Percentiles rank a stretch among this genome's conserved stretches.
Evolutionary conservation across 53 echinoderm and acorn worm genomes (phyloP).

Genomic region (Temnopleurus reevesii): DNA sequence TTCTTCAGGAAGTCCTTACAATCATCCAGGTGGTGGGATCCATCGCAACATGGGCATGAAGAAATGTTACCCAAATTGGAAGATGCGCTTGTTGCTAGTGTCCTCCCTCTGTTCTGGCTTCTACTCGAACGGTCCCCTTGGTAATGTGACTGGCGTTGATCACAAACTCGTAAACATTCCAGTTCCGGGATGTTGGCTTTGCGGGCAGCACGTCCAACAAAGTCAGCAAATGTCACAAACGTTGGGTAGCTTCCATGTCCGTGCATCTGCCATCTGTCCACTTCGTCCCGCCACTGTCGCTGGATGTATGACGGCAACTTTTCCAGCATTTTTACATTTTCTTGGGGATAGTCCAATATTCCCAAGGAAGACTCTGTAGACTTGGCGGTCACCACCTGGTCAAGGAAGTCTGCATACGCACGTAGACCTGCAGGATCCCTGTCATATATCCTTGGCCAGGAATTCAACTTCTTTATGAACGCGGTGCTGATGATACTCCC

Average conservation of each 20-base stretch:
- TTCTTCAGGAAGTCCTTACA: background rate
- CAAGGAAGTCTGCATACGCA: constrained; percentile 29
- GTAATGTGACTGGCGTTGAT: background rate
- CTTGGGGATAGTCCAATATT: constrained; percentile 50
- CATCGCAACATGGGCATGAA: constrained; percentile 20
- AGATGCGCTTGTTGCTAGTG: background rate
- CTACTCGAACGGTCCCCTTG: background rate
- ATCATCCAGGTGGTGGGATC: background rate
- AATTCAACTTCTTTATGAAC: constrained; percentile 42
- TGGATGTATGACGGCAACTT: constrained; percentile 54
- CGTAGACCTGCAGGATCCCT: constrained; percentile 53
- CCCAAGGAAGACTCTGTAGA: background rate
- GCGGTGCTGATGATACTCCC: constrained; percentile 45
- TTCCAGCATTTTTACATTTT: constrained; percentile 50
- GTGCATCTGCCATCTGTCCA: background rate
- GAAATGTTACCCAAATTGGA: background rate
- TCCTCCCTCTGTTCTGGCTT: background rate
- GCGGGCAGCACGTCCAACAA: constrained; percentile 38
- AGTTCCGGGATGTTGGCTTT: constrained; percentile 56
- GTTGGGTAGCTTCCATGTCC: constrained; percentile 35
- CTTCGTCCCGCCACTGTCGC: constrained; percentile 46
- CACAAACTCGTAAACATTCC: background rate
- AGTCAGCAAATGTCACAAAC: constrained; percentile 20
- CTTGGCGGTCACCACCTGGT: background rate
- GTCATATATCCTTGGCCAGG: constrained; percentile 42